A percentile compares a stretch with the other conserved stretches of the same genome.
phyloP scores from a whole-genome alignment of 2,113 vertebrate genomes.

The Chauna torquata region DNA sequence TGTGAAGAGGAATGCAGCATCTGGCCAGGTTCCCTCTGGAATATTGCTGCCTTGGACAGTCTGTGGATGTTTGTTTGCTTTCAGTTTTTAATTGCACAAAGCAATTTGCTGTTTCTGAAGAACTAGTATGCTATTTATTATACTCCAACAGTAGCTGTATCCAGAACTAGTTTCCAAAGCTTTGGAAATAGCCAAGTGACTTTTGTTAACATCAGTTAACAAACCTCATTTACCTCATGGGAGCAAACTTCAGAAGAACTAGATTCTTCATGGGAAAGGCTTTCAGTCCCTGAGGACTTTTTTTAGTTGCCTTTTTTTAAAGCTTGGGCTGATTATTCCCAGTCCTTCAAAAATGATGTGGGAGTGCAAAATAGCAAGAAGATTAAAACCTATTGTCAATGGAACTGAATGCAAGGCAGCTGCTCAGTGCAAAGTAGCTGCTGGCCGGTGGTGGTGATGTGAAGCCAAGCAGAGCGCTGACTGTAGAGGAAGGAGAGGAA shows the following conservation, averaged over 20 bases:
- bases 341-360: neutral
- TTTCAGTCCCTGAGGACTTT: neutral
- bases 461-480: neutral
- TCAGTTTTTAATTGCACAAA: neutral
- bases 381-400: neutral
- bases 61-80: neutral
- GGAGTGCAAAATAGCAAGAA: neutral
- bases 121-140: neutral
- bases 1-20: neutral
- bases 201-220: neutral
- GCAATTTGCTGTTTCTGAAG: neutral
- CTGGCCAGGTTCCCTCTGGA: neutral
- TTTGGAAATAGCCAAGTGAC: neutral
- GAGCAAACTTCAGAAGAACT: neutral
- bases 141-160: neutral
- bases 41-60: neutral
- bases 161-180: neutral
- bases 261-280: neutral
- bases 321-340: neutral
- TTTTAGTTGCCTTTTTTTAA: neutral
- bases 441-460: rapidly evolving
- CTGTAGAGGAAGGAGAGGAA: neutral
- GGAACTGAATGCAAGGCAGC: rapidly evolving
- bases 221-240: neutral
- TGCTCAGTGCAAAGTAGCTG: rapidly evolving